These are phyloP conservation scores for Phlogophora meticulosa DNA, from an alignment of 2,888 invertebrate species.

Conservation along the genomic window DNA sequence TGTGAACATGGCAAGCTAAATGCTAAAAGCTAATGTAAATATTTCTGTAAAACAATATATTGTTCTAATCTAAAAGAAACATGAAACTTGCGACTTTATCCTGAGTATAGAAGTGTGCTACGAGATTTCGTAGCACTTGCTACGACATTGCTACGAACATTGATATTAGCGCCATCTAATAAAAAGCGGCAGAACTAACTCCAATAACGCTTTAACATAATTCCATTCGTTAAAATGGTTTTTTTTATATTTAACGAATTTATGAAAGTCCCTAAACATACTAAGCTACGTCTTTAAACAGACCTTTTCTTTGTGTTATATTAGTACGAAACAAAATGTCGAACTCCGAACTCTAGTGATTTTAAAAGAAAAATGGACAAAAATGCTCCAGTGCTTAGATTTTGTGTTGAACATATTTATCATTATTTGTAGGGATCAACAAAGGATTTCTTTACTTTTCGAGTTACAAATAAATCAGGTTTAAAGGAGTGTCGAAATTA, in stretches of 20 bases:
- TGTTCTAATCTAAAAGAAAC: background rate
- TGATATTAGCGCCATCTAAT: conserved; percentile 35
- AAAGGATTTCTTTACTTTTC: no score
- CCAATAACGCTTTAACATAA: background rate
- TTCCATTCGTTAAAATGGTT: no score
- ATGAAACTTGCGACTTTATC: background rate
- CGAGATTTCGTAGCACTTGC: conserved; percentile 37
- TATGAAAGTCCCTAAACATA: background rate
- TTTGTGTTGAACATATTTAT: no score
- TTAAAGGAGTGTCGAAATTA: background rate
- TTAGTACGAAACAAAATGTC: background rate
- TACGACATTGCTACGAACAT: conserved; percentile 28
- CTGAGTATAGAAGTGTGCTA: background rate
- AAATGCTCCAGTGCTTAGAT: no score
- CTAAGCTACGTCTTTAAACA: no score
- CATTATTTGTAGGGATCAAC: no score
- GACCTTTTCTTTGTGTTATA: no score
- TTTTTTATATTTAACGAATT: background rate
- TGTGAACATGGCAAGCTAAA: no score
- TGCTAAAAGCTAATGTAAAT: no score
- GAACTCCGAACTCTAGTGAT: background rate
- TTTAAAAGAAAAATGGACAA: background rate
- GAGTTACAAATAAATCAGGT: background rate
- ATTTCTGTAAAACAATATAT: background rate
- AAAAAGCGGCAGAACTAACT: conserved; percentile 1